Evolutionary conservation across 2,797 vertebrate genomes (phyloP).

Genomic region (Poeciliopsis gracilis): DNA sequence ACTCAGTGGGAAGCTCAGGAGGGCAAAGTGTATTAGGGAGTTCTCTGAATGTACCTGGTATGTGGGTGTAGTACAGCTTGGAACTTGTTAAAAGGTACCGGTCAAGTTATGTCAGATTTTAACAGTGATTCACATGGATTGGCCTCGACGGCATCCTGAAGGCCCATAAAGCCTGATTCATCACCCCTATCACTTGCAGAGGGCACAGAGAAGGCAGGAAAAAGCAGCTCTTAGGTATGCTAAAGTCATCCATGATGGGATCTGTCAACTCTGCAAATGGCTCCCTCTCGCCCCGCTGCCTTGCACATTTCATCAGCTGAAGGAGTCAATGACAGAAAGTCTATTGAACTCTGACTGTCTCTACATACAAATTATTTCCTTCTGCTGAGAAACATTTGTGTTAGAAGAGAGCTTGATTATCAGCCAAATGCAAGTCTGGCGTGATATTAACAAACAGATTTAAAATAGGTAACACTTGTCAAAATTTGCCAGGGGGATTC

Average conservation of each 20-base stretch:
- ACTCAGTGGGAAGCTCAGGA: constrained; percentile 48
- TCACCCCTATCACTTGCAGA: constrained; percentile 70
- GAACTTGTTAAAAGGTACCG: constrained; percentile 79
- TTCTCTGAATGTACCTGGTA: constrained; percentile 64
- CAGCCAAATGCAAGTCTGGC: constrained; percentile 42
- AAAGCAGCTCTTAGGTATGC: constrained; percentile 77
- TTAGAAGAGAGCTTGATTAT: constrained; percentile 56
- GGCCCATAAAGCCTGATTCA: constrained; percentile 82
- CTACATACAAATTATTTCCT: constrained; percentile 74
- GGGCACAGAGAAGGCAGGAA: constrained; percentile 64
- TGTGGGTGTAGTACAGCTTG: constrained; percentile 56
- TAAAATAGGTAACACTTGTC: constrained; percentile 22
- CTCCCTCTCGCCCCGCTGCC: constrained; percentile 68
- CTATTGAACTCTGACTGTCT: constrained; percentile 77
- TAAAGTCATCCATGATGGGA: constrained; percentile 82
- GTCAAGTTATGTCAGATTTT: constrained; percentile 82
- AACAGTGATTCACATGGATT: constrained; percentile 78
- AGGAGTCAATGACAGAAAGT: constrained; percentile 74
- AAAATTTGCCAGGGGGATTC: constrained; percentile 26
- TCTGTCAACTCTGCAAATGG: constrained; percentile 81
- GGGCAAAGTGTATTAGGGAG: constrained; percentile 59
- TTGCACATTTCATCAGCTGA: constrained; percentile 72
- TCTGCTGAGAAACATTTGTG: constrained; percentile 61
- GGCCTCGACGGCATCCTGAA: constrained; percentile 75
- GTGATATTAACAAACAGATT: constrained; percentile 38